A percentile compares a stretch with the other conserved stretches of the same genome.
phyloP scores from a whole-genome alignment of 1,140 invertebrate species.

The Lysiphlebus fabarum region DNA sequence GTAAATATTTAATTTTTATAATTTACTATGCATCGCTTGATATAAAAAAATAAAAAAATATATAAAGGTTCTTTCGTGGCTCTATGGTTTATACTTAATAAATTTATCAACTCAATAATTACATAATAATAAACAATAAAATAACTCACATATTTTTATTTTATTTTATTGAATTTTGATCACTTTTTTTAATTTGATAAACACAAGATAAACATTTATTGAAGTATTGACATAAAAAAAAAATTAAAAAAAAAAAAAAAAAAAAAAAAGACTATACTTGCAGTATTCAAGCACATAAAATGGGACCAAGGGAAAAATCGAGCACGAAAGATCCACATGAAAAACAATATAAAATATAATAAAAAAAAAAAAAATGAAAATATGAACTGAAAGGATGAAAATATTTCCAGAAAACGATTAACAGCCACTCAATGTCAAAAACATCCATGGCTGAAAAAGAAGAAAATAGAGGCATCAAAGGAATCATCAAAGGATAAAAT shows the following conservation, averaged over 20 bases:
- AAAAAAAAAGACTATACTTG: slow-evolving; percentile 1
- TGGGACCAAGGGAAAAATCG: background rate
- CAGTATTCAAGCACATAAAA: slow-evolving; percentile 13
- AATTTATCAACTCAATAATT: background rate
- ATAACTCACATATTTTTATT: background rate
- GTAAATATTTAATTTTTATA: slow-evolving; percentile 38
- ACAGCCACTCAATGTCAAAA: slow-evolving; percentile 70
- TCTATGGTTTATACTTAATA: slow-evolving; percentile 7
- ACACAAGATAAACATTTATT: background rate
- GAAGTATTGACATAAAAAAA: no score
- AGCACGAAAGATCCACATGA: slow-evolving; percentile 35
- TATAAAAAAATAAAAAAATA: no score
- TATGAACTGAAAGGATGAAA: slow-evolving; percentile 20
- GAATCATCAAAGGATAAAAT: background rate
- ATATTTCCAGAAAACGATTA: slow-evolving; percentile 67
- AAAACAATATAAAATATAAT: slow-evolving; percentile 6
- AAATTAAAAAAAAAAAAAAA: slow-evolving; percentile 9
- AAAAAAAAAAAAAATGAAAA: slow-evolving; percentile 11
- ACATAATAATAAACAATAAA: background rate
- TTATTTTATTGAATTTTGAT: background rate
- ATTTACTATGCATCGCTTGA: no score
- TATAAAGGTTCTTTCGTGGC: slow-evolving; percentile 18
- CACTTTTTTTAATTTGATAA: background rate
- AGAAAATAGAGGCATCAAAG: slow-evolving; percentile 32
- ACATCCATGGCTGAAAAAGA: slow-evolving; percentile 69